phyloP scores from a whole-genome alignment of 2,797 vertebrate genomes.

The Poliocrania exsul region DNA sequence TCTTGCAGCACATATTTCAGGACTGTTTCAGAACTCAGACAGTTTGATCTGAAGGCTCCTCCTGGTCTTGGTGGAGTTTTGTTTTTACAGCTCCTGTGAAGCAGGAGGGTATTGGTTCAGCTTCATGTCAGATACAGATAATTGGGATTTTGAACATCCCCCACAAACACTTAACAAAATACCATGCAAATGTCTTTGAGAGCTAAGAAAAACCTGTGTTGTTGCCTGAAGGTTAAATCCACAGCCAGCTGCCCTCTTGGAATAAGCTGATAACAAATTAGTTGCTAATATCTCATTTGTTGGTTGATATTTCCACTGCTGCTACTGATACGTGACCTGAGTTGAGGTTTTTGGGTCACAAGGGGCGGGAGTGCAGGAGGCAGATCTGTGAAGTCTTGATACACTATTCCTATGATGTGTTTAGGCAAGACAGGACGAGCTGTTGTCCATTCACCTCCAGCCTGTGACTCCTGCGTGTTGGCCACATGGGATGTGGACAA shows the following conservation, averaged over 20 bases:
- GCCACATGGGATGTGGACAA: fast-evolving
- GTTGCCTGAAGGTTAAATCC: neutral
- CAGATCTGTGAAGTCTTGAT: neutral
- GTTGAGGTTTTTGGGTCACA: neutral
- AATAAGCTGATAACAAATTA: neutral
- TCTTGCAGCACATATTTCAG: neutral
- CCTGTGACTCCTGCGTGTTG: neutral
- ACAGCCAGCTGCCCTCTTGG: neutral
- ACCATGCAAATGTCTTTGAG: neutral
- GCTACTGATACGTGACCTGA: neutral
- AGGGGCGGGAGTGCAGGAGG: neutral
- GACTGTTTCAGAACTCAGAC: neutral
- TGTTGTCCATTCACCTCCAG: neutral
- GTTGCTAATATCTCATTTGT: neutral
- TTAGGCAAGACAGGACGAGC: neutral
- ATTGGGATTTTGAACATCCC: neutral
- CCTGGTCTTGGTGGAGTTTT: neutral
- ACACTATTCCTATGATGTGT: neutral
- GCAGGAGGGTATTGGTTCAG: neutral
- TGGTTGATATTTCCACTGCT: neutral
- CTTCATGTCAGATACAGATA: neutral
- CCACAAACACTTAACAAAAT: neutral
- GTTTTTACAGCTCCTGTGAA: neutral
- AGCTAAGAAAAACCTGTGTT: neutral
- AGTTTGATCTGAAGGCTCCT: neutral